These are phyloP conservation scores for Chorisops tibialis DNA, from an alignment of 2,888 invertebrate species.

Conservation along the genomic window DNA sequence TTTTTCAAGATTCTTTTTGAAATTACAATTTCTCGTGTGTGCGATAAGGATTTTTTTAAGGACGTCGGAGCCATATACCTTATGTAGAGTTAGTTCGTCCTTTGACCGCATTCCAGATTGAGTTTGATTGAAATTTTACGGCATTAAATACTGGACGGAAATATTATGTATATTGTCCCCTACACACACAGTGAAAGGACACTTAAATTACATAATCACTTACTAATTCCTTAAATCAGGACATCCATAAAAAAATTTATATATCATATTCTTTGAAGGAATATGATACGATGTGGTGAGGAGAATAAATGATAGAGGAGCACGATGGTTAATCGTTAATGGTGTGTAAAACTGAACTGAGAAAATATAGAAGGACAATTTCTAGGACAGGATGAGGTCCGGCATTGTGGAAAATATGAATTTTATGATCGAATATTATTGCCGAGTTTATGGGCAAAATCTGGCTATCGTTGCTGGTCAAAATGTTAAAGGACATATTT, in stretches of 20 bases:
- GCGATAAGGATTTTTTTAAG: no score
- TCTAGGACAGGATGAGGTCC: no score
- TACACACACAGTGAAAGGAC: no score
- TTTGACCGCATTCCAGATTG: slow-evolving; percentile 1
- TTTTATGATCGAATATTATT: slow-evolving; percentile 21
- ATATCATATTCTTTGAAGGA: slow-evolving; percentile 7
- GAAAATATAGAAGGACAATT: slow-evolving; percentile 6
- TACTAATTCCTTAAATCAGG: slow-evolving; percentile 17
- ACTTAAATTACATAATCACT: slow-evolving; percentile 12
- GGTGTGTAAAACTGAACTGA: slow-evolving; percentile 28
- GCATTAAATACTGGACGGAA: no score
- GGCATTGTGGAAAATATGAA: neutral
- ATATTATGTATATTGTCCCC: no score
- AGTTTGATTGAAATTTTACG: slow-evolving; percentile 6
- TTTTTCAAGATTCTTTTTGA: slow-evolving; percentile 19
- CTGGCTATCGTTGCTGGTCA: neutral
- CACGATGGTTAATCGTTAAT: slow-evolving; percentile 8
- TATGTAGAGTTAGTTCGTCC: no score
- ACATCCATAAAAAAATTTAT: slow-evolving; percentile 29
- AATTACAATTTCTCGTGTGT: no score
- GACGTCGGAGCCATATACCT: no score
- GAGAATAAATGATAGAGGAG: neutral
- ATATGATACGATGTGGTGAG: neutral
- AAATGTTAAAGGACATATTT: no score
- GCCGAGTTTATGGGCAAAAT: neutral